Percentiles rank a stretch among this genome's conserved stretches.
These are phyloP conservation scores for Tribolium madens DNA, from an alignment of 1,140 invertebrate genomes.

Conservation along the genomic window DNA sequence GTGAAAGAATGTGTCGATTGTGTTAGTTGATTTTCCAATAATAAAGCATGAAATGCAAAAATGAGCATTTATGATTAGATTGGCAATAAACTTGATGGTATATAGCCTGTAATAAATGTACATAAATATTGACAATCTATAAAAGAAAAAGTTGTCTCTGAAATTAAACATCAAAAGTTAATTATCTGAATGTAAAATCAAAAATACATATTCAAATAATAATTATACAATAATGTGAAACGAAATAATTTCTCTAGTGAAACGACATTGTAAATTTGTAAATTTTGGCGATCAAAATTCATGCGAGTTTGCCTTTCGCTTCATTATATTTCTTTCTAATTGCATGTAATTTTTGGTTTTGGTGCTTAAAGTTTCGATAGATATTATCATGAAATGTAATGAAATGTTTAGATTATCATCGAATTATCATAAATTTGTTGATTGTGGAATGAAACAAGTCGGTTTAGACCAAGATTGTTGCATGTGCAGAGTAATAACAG, in stretches of 20 bases:
- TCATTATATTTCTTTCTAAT: not conserved
- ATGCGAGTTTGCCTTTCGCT: not conserved
- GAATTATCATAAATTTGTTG: constrained; percentile 21
- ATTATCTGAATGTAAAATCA: not conserved
- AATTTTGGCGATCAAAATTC: not conserved
- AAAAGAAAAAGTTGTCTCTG: not conserved
- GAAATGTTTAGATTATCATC: constrained; percentile 32
- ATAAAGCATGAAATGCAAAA: constrained; percentile 10
- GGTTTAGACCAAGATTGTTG: constrained; percentile 13
- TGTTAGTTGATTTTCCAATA: not conserved
- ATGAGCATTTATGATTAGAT: not conserved
- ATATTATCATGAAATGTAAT: not conserved
- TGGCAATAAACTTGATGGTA: constrained; percentile 9
- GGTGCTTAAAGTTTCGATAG: not conserved
- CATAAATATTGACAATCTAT: not conserved
- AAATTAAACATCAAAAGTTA: not conserved
- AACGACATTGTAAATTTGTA: not conserved
- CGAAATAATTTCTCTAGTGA: not conserved
- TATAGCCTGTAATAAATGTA: not conserved
- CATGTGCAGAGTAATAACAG: constrained; percentile 20
- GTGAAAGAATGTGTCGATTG: constrained; percentile 18
- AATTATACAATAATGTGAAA: not conserved
- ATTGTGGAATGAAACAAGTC: not conserved
- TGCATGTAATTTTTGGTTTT: not conserved
- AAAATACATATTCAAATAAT: not conserved